Evolutionary conservation across 2,113 vertebrate species (phyloP).

Genomic region (Daboia siamensis): DNA sequence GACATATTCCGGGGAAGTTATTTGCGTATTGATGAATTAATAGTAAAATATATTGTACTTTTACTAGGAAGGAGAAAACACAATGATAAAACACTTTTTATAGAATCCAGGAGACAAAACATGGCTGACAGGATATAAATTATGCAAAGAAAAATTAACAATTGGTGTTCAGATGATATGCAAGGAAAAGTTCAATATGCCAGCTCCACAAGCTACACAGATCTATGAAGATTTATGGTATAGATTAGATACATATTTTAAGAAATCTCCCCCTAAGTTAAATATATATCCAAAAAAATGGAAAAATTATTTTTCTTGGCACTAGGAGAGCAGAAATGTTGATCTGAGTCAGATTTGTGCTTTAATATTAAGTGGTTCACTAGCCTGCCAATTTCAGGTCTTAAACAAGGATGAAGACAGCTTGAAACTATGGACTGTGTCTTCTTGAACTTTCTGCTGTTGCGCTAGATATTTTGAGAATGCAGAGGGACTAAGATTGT

Average conservation of each 20-base stretch:
- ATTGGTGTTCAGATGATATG: conserved; percentile 6
- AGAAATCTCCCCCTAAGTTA: background rate
- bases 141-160: background rate
- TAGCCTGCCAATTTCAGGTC: background rate
- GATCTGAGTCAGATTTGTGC: background rate
- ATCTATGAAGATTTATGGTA: background rate
- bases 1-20: conserved; percentile 14
- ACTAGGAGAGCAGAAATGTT: background rate
- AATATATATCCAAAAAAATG: background rate
- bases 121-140: background rate
- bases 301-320: conserved; percentile 14
- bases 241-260: conserved; percentile 7
- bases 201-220: background rate
- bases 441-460: background rate
- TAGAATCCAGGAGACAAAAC: conserved; percentile 7
- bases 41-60: conserved; percentile 6
- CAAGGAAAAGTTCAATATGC: background rate
- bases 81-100: conserved; percentile 13
- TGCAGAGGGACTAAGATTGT: background rate
- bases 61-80: background rate
- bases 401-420: background rate
- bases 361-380: background rate
- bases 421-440: background rate
- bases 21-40: background rate
- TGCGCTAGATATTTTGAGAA: conserved; percentile 36